Evolutionary conservation across 2,113 vertebrate species (phyloP).

Genomic region (Cyphomyrus discorhynchus): DNA sequence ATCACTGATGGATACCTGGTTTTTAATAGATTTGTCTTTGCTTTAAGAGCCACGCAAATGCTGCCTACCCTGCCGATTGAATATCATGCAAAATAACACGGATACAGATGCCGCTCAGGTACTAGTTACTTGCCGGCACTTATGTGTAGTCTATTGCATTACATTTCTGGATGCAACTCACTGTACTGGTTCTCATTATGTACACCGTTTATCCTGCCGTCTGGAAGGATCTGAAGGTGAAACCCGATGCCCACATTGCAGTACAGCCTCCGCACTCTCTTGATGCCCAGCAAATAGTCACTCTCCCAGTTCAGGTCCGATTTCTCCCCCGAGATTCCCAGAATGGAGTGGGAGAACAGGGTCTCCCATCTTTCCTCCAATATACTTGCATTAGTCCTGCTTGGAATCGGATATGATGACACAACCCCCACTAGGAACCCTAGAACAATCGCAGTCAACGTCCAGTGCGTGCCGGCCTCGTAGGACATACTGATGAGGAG

Average conservation of each 20-base stretch:
- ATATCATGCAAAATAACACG: conserved; percentile 53
- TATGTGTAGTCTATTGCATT: conserved; percentile 56
- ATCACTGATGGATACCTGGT: conserved; percentile 50
- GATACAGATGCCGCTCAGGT: conserved; percentile 46
- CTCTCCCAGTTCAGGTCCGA: conserved; percentile 82
- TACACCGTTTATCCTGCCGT: conserved; percentile 82
- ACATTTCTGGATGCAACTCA: conserved; percentile 77
- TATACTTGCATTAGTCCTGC: conserved; percentile 73
- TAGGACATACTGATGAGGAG: conserved; percentile 88
- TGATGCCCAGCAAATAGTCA: conserved; percentile 95
- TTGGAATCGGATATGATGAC: conserved; percentile 65
- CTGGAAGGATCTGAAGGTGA: conserved; percentile 88
- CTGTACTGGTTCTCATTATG: conserved; percentile 94
- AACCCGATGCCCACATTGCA: conserved; percentile 98
- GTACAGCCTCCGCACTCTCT: conserved; percentile 89
- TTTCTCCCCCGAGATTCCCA: conserved; percentile 78
- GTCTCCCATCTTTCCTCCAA: conserved; percentile 77
- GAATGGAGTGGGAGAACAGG: conserved; percentile 77
- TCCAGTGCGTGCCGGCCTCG: conserved; percentile 72
- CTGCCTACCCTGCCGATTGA: conserved; percentile 43
- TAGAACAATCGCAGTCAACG: conserved; percentile 70
- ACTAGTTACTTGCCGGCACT: conserved; percentile 49
- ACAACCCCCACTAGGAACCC: conserved; percentile 71
- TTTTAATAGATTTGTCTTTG: conserved; percentile 55
- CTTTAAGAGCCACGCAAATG: conserved; percentile 45